A percentile compares a stretch with the other conserved stretches of the same genome.
These are phyloP conservation scores for Prosapia bicincta DNA, from an alignment of 2,888 invertebrate genomes.

Conservation along the genomic window DNA sequence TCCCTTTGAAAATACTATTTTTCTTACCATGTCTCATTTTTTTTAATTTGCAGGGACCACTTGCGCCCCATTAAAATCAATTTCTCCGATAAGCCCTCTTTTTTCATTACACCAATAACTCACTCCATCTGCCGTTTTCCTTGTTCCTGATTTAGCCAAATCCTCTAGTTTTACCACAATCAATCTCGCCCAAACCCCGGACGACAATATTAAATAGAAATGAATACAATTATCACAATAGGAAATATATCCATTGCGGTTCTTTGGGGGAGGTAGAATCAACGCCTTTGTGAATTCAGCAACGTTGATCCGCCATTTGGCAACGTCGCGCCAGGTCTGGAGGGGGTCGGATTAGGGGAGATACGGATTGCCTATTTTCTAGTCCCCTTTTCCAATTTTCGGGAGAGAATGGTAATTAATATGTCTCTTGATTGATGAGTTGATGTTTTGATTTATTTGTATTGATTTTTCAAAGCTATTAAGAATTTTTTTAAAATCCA, in stretches of 20 bases:
- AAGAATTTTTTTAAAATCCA: no score
- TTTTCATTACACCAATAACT: no score
- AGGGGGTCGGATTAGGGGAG: not conserved
- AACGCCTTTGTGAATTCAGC: not conserved
- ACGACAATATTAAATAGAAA: not conserved
- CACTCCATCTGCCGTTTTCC: no score
- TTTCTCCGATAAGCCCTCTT: no score
- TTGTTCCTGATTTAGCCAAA: no score
- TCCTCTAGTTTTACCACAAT: not conserved
- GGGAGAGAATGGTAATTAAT: constrained; percentile 22
- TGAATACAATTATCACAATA: not conserved
- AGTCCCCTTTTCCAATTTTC: constrained; percentile 25
- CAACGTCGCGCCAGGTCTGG: not conserved
- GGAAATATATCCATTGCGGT: not conserved
- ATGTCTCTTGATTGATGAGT: not conserved
- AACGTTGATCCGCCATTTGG: not conserved
- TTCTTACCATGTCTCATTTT: no score
- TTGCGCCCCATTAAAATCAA: no score
- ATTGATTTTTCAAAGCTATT: no score
- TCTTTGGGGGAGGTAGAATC: not conserved
- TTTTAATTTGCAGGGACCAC: no score
- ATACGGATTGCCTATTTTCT: constrained; percentile 12
- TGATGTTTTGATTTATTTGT: not conserved
- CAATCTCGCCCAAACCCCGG: not conserved
- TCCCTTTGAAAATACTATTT: no score